A percentile compares a stretch with the other conserved stretches of the same genome.
Conservation (phyloP, 1,140 invertebrate species). For the Papilio machaon region DNA sequence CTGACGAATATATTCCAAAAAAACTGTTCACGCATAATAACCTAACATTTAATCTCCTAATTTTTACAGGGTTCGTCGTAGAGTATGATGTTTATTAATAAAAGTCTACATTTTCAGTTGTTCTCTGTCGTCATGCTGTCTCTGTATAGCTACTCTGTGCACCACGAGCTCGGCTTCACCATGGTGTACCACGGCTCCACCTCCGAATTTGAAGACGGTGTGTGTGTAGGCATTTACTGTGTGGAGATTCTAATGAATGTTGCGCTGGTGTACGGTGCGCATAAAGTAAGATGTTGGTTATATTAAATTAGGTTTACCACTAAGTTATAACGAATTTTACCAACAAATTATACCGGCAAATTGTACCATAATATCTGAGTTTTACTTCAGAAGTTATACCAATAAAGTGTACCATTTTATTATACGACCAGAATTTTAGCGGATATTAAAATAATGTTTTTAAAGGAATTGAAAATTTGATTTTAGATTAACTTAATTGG, state of each 20-base stretch:
- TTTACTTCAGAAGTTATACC: no score
- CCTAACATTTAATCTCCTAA: neutral
- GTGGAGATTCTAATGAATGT: slow-evolving; percentile 58
- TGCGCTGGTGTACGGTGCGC: slow-evolving; percentile 60
- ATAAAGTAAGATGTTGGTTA: slow-evolving; percentile 52
- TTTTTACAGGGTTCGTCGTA: neutral
- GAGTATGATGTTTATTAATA: neutral
- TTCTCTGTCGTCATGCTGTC: slow-evolving; percentile 66
- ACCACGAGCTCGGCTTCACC: slow-evolving; percentile 38
- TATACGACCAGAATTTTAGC: neutral
- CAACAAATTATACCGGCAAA: neutral
- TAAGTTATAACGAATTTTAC: neutral
- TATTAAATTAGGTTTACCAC: neutral
- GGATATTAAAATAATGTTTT: neutral
- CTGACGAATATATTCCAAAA: no score
- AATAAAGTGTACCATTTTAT: neutral
- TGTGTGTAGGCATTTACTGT: slow-evolving; percentile 61
- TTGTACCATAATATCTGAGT: no score
- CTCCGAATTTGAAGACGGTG: slow-evolving; percentile 43
- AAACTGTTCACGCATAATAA: no score
- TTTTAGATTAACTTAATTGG: neutral
- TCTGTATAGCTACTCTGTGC: slow-evolving; percentile 57
- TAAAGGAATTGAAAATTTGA: neutral
- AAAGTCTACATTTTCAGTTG: slow-evolving; percentile 53
- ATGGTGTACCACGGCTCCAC: slow-evolving; percentile 58